Evolutionary conservation across 1,140 invertebrate species (phyloP).

Genomic region (Pseudomyrmex dendroicus): DNA sequence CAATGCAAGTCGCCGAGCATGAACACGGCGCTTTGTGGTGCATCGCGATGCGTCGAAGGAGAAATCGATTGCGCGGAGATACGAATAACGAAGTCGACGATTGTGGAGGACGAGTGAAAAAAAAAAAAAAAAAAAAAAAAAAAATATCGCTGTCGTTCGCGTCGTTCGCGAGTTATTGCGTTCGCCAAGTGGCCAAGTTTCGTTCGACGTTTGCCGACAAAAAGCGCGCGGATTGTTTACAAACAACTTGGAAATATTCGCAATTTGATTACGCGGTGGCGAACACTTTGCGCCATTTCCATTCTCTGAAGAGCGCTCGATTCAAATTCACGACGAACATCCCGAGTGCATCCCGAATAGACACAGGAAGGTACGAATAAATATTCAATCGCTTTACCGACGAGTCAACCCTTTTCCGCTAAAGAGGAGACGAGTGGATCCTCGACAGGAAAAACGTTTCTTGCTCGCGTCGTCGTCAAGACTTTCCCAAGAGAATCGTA

Average conservation of each 20-base stretch:
- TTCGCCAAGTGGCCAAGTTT: background rate
- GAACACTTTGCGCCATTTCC: constrained; percentile 16
- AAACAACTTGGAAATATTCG: background rate
- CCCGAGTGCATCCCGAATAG: constrained; percentile 58
- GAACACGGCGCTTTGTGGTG: constrained; percentile 67
- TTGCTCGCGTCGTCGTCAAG: constrained; percentile 37
- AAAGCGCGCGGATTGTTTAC: background rate
- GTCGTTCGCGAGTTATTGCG: constrained; percentile 8
- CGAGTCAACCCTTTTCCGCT: constrained; percentile 15
- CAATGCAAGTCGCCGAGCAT: constrained; percentile 70
- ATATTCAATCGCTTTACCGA: constrained; percentile 59
- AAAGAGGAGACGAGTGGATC: constrained; percentile 47
- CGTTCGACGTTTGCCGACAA: background rate
- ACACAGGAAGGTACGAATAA: constrained; percentile 63
- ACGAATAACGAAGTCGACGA: constrained; percentile 18
- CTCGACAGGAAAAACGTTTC: constrained; percentile 57
- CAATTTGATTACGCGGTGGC: background rate
- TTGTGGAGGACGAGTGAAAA: background rate
- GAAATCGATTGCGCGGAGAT: constrained; percentile 64
- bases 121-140: no score
- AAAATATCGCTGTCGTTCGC: background rate
- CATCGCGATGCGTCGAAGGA: constrained; percentile 62
- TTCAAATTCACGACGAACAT: constrained; percentile 33
- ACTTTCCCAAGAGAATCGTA: constrained; percentile 56
- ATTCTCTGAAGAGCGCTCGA: constrained; percentile 7